A percentile compares a stretch with the other conserved stretches of the same genome.
These are phyloP conservation scores for Drosophila subsilvestris DNA, from an alignment of 2,888 invertebrate genomes.

Conservation along the genomic window DNA sequence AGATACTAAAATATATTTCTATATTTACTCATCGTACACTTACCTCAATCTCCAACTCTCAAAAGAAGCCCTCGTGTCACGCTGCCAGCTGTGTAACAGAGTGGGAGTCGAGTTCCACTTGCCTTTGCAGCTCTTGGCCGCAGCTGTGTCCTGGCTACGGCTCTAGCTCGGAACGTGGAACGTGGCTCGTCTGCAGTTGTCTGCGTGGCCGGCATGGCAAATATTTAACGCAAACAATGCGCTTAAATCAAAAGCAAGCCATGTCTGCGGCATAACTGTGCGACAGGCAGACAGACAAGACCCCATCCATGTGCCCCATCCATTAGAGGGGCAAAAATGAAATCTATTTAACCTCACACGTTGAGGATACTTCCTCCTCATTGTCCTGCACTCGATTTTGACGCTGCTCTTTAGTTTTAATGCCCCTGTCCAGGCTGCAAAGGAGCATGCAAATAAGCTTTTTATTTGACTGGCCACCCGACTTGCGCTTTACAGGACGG, in stretches of 20 bases:
- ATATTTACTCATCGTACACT: background rate
- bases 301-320: slow-evolving; percentile 1
- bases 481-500: slow-evolving; percentile 26
- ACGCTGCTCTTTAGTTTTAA: slow-evolving; percentile 44
- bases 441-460: slow-evolving; percentile 63
- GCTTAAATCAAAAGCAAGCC: slow-evolving; percentile 76
- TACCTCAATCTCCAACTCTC: background rate
- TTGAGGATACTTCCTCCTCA: slow-evolving; percentile 50
- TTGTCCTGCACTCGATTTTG: slow-evolving; percentile 13
- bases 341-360: slow-evolving; percentile 65
- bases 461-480: slow-evolving; percentile 71
- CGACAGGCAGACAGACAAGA: slow-evolving; percentile 42
- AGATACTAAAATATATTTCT: too few relatives aligned
- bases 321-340: slow-evolving; percentile 8
- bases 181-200: slow-evolving; percentile 66
- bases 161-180: background rate
- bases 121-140: slow-evolving; percentile 47
- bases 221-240: slow-evolving; percentile 77
- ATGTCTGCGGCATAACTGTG: slow-evolving; percentile 72
- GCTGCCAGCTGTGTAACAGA: slow-evolving; percentile 7
- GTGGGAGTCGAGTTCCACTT: slow-evolving; percentile 16
- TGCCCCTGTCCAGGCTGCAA: slow-evolving; percentile 16
- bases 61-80: slow-evolving; percentile 8
- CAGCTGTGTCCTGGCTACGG: slow-evolving; percentile 62
- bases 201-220: slow-evolving; percentile 79